Evolutionary conservation across 2,113 vertebrate species (phyloP).

Genomic region (Laterallus jamaicensis): DNA sequence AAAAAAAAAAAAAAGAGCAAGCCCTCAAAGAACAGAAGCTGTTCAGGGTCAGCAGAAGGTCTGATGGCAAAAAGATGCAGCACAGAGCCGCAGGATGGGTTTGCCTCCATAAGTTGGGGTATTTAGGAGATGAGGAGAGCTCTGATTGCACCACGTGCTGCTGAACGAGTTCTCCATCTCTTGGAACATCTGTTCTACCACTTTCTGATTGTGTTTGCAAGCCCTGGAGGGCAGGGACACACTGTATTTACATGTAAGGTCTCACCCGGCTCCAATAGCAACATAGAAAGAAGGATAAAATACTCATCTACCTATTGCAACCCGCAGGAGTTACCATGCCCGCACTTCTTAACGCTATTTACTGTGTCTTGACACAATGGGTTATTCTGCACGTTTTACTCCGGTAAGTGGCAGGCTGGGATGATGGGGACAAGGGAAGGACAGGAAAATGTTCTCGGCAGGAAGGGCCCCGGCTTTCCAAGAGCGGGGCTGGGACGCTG

Average conservation of each 20-base stretch:
- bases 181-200: conserved; percentile 5
- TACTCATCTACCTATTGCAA: background rate
- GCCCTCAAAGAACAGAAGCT: conserved; percentile 39
- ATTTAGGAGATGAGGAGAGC: background rate
- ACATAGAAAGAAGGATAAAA: background rate
- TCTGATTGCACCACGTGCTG: background rate
- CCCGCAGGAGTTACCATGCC: background rate
- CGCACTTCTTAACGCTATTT: background rate
- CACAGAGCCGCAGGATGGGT: background rate
- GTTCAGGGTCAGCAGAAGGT: conserved; percentile 48
- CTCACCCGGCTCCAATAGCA: background rate
- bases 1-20: background rate
- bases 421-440: background rate
- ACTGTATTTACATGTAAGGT: background rate
- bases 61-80: conserved; percentile 10
- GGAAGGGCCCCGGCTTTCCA: rapidly evolving
- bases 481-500: background rate
- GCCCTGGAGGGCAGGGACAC: background rate
- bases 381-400: background rate
- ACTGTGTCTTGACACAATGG: background rate
- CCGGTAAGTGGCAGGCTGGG: background rate
- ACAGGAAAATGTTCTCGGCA: background rate
- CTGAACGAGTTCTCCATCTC: background rate
- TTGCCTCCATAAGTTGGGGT: background rate
- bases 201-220: background rate